Base-by-base conservation (phyloP, 2,888 invertebrate genomes). In the Megamerina dolium region DNA sequence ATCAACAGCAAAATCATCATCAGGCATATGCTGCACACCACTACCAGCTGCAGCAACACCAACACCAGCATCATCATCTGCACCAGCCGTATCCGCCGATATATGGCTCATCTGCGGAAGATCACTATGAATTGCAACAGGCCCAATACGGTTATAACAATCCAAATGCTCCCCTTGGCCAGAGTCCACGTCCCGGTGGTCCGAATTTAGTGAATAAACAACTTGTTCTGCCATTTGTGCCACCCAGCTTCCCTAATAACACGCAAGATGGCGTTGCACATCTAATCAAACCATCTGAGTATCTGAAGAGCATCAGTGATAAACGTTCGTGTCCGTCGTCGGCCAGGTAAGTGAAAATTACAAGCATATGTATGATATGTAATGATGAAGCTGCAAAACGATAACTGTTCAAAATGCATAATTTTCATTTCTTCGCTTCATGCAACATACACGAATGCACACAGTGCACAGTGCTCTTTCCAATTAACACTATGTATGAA, bases 221-320 rank as follows among this genome's bases (percentile, higher is more conserved):
- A 71, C 79, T 88, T 67, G 88, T 82, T 56, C 75, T 90, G 55
- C 88, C 92, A 53, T 92, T 93, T 76, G 84, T 93, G 64, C 92
- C 91, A 48, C 92, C 93, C 45, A 86, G 87, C 72, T 93, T 93
- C 74, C 85, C 87, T 42, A 78, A 80, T 65, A 74, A 75, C 45
- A 70, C 71, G 30, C 75, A 77, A 51, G 80, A 82, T 70, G 84
- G 85, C 63, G 81, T 86, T 47, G 85, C 90, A 73, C 82, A 85
- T 48, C 80, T 93, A 55, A 89, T 93, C 68, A 92, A 92, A 66
- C 93, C 92, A 42, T 91, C 90, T 50, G 92, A 93, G 74, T 93
- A 92, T 72, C 74, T 93, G 58, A 82, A 83, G 66, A 89, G 89
- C 66, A 87, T 92, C 73, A 85, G 80, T 64, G 77, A 77, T 56